Evolutionary conservation across 2,113 vertebrate species (phyloP).

Genomic region (Megaceryle torquata): DNA sequence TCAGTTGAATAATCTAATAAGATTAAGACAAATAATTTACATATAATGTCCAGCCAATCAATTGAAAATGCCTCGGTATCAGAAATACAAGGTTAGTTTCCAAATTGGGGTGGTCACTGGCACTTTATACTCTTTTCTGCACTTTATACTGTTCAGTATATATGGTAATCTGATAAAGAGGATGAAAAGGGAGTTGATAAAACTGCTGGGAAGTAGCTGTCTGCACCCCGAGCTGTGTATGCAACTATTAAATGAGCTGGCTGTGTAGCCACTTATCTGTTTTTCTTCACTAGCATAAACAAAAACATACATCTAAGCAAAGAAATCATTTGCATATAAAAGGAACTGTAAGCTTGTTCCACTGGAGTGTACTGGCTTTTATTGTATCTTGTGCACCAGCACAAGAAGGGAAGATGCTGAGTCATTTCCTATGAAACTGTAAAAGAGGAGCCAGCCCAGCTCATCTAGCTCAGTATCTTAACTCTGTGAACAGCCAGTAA

Average conservation of each 20-base stretch:
- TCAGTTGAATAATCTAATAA: neutral
- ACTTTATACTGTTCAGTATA: neutral
- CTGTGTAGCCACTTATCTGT: neutral
- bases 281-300: neutral
- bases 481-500: neutral
- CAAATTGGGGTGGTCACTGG: neutral
- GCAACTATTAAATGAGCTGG: neutral
- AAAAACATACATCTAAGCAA: neutral
- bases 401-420: neutral
- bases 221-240: neutral
- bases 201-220: constrained; percentile 22
- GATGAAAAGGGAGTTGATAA: neutral
- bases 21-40: neutral
- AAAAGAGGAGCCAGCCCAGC: neutral
- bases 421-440: neutral
- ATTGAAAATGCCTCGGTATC: neutral
- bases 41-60: neutral
- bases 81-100: neutral
- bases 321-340: neutral
- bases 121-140: neutral
- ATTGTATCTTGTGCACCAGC: neutral
- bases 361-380: neutral
- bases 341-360: neutral
- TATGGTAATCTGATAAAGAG: neutral
- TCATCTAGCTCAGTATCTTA: neutral